A percentile compares a stretch with the other conserved stretches of the same genome.
Evolutionary conservation across 2,797 vertebrate species (phyloP).

Genomic region (Mionectes olivaceus): DNA sequence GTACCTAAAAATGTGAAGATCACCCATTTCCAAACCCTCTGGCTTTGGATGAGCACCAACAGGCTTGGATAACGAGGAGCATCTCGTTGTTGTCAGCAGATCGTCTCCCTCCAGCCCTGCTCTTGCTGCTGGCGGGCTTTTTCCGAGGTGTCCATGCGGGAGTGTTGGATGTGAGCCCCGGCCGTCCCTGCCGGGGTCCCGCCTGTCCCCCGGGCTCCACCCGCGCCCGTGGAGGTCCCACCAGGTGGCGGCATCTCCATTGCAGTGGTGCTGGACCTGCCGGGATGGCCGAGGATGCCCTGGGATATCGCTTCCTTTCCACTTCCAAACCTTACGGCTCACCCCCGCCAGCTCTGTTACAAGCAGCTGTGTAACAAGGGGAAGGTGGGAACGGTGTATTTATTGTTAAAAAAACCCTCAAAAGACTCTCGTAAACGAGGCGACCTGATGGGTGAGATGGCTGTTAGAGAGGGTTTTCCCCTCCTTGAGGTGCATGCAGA

Average conservation of each 20-base stretch:
- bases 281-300: not conserved
- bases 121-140: not conserved
- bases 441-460: not conserved
- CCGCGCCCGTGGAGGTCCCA: slow-evolving; percentile 3
- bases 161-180: not conserved
- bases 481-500: rapidly evolving
- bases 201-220: not conserved
- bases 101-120: not conserved
- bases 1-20: not conserved
- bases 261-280: not conserved
- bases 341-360: not conserved
- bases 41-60: not conserved
- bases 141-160: rapidly evolving
- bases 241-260: slow-evolving; percentile 70
- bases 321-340: rapidly evolving
- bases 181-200: not conserved
- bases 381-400: not conserved
- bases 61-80: not conserved
- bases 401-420: not conserved
- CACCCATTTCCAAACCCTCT: not conserved
- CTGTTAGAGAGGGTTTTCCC: not conserved
- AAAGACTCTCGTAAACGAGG: rapidly evolving
- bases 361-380: not conserved
- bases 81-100: not conserved
- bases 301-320: not conserved